Base-by-base conservation (phyloP, 2,888 invertebrate genomes). In the Leptinotarsa haldemani region DNA sequence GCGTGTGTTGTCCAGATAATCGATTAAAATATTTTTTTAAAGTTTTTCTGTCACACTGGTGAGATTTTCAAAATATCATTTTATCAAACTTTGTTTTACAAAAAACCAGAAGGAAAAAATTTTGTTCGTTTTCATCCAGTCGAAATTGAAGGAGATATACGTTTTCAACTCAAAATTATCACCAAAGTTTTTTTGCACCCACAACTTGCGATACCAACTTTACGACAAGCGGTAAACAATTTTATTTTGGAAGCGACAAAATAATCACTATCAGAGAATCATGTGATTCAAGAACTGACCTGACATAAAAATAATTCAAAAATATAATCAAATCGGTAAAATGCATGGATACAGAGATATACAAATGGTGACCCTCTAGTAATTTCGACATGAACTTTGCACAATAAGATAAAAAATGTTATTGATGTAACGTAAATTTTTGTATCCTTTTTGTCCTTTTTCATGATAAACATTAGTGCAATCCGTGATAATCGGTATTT, bases 371-470 rank as follows among this genome's bases (percentile, higher is more conserved):
- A 61, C 61, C 61, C 40, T 30, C 61, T 2, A 61, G 30, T 61
- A 30, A 61, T 61, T 61, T 61, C 61, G 61, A 61, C 61, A 61
- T 61, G 61, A 61, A 61, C 61, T 61, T 25, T 61, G 61, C 5
- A 61, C 40, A 30, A 61, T 5, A n/a, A 30, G 61, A 61, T 61
- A 61, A 61, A 61, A 61, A 61, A n/a, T 61, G 61, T 30, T 61
- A 30, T 61, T 30, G 40, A 61, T 30, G 12, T 30, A 61, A 61
- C 30, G 61, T 16, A 40, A n/a, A 30, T 61, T 30, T 61, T 61
- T 7, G 7, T 56, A 9, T 20, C 25, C 22, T 20, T 56, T 16
- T 40, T 1, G 16, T 61, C 30, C 30, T 40, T 61, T 61, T 61
- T 56, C 56, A 30, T 40, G 61, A 61, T 61, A n/a, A 40, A n/a